phyloP scores from a whole-genome alignment of 2,113 vertebrate genomes.

The Smithornis capensis region DNA sequence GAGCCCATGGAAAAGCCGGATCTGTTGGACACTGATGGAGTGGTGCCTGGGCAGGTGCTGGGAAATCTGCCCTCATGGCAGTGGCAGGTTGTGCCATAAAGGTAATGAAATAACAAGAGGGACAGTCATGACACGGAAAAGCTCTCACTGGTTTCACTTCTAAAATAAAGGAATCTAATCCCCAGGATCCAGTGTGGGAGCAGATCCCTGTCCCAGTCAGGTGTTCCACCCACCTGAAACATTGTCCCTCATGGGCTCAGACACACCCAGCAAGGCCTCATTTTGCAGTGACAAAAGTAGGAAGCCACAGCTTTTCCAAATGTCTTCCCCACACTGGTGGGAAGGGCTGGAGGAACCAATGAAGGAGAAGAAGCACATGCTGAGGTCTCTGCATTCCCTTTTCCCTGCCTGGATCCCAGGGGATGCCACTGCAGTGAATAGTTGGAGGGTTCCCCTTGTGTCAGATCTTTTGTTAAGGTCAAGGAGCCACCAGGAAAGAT shows the following conservation, averaged over 20 bases:
- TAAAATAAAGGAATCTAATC: neutral
- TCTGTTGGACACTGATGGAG: neutral
- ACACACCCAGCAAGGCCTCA: too few species aligned
- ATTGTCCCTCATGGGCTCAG: neutral
- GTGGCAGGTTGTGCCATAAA: neutral
- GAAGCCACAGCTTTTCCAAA: neutral
- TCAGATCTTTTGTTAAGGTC: neutral
- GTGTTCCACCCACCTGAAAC: neutral
- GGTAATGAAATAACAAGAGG: neutral
- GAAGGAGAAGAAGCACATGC: neutral
- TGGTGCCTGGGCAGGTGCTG: neutral
- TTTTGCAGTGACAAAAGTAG: neutral
- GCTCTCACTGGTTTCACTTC: neutral
- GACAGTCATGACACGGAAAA: neutral
- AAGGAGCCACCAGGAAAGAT: neutral
- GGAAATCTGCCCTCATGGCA: neutral
- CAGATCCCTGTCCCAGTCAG: neutral
- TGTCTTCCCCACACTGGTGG: neutral
- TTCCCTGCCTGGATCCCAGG: neutral
- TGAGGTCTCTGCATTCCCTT: neutral
- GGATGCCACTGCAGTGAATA: neutral
- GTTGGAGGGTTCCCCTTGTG: neutral
- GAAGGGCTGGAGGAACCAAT: neutral
- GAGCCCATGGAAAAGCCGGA: neutral
- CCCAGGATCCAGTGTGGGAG: fast-evolving